phyloP scores from a whole-genome alignment of 2,888 invertebrate genomes.

The Apotomis turbidana region DNA sequence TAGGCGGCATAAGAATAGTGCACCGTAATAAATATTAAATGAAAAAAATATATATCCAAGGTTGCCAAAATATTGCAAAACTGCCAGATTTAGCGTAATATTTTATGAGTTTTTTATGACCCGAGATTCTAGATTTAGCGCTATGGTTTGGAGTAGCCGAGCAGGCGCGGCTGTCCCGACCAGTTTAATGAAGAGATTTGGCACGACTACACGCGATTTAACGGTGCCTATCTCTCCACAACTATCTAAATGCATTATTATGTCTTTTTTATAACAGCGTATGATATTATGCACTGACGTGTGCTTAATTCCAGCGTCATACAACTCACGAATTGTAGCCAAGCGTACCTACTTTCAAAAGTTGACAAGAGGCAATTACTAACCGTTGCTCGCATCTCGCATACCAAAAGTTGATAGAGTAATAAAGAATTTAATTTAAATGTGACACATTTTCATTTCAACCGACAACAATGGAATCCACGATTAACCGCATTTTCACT shows the following conservation, averaged over 20 bases:
- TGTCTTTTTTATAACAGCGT: constrained; percentile 42
- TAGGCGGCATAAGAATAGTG: too few species aligned
- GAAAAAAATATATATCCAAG: not conserved
- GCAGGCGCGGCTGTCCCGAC: constrained; percentile 57
- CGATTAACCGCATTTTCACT: constrained; percentile 32
- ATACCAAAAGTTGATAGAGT: not conserved
- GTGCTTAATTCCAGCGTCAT: constrained; percentile 15
- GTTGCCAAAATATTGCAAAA: not conserved
- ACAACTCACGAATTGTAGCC: constrained; percentile 14
- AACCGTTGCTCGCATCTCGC: not conserved
- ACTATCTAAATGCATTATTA: constrained; percentile 57
- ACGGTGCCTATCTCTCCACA: constrained; percentile 65
- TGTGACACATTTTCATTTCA: constrained; percentile 10
- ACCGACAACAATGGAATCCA: constrained; percentile 7
- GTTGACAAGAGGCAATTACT: constrained; percentile 21
- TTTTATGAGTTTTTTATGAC: not conserved
- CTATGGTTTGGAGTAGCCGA: constrained; percentile 19
- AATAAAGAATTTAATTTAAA: constrained; percentile 1
- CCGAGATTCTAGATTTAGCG: constrained; percentile 3
- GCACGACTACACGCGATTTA: constrained; percentile 76
- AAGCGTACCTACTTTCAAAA: constrained; percentile 7
- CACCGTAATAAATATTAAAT: not conserved
- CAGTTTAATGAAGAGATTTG: constrained; percentile 81
- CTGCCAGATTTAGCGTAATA: not conserved
- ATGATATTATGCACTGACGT: constrained; percentile 44